These are phyloP conservation scores for Decapterus maruadsi DNA, from an alignment of 2,797 vertebrate genomes.

Conservation along the genomic window DNA sequence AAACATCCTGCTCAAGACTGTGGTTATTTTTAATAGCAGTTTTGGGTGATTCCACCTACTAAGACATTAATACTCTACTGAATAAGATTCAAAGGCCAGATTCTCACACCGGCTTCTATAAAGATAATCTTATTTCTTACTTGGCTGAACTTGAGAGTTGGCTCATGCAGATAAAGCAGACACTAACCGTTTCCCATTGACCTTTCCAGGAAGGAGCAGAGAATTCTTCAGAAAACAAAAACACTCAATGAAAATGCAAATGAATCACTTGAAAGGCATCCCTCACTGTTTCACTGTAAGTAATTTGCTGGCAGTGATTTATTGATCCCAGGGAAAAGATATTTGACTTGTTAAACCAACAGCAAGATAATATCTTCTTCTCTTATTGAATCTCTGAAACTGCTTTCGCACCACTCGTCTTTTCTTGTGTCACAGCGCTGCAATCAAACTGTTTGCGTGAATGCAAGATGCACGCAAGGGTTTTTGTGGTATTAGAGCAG, in stretches of 20 bases:
- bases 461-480: conserved; percentile 16
- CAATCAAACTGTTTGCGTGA: conserved; percentile 28
- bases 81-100: conserved; percentile 82
- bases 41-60: conserved; percentile 72
- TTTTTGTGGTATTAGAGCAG: conserved; percentile 40
- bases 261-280: conserved; percentile 70
- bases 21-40: conserved; percentile 76
- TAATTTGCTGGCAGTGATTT: conserved; percentile 73
- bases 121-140: conserved; percentile 85
- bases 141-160: conserved; percentile 83
- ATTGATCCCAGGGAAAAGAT: conserved; percentile 67
- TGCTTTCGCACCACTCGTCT: conserved; percentile 49
- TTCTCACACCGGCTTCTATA: conserved; percentile 75
- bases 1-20: conserved; percentile 74
- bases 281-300: conserved; percentile 64
- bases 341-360: conserved; percentile 64
- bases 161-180: conserved; percentile 82
- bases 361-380: conserved; percentile 48
- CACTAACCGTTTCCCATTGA: conserved; percentile 81
- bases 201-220: conserved; percentile 78
- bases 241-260: conserved; percentile 85
- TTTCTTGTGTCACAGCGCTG: conserved; percentile 28
- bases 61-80: conserved; percentile 77
- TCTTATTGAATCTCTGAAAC: conserved; percentile 53
- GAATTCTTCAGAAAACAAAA: conserved; percentile 80